Evolutionary conservation across 2,888 invertebrate genomes (phyloP).

Genomic region (Troides helena): DNA sequence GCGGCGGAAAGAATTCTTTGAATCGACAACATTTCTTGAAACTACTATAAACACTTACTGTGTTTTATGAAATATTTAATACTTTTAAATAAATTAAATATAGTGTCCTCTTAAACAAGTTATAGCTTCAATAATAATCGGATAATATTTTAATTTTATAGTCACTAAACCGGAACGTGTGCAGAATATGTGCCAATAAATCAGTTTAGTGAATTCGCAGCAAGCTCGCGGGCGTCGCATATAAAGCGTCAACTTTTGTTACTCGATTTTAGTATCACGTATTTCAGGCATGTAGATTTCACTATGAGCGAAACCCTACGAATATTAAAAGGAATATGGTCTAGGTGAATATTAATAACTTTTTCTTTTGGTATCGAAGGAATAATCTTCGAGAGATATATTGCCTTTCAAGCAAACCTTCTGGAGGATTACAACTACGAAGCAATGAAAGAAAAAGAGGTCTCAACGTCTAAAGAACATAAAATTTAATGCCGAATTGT

Average conservation of each 20-base stretch:
- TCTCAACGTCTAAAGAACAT: too few species aligned
- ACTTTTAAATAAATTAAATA: not conserved
- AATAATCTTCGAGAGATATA: too few species aligned
- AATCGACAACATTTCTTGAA: too few species aligned
- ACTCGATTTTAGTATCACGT: constrained; percentile 3
- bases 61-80: too few species aligned
- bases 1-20: too few species aligned
- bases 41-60: too few species aligned
- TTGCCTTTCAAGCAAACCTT: too few species aligned
- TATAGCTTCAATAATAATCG: not conserved
- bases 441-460: too few species aligned
- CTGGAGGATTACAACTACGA: too few species aligned
- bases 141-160: constrained; percentile 8
- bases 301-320: not conserved
- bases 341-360: not conserved
- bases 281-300: not conserved
- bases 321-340: not conserved
- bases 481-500: too few species aligned
- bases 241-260: constrained; percentile 1
- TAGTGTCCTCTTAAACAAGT: not conserved
- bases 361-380: too few species aligned
- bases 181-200: constrained; percentile 1
- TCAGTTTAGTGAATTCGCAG: not conserved
- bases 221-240: not conserved
- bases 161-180: constrained; percentile 6